Percentiles rank a stretch among this genome's conserved stretches.
Evolutionary conservation across 2,113 vertebrate genomes (phyloP).

Genomic region (Geococcyx californianus): DNA sequence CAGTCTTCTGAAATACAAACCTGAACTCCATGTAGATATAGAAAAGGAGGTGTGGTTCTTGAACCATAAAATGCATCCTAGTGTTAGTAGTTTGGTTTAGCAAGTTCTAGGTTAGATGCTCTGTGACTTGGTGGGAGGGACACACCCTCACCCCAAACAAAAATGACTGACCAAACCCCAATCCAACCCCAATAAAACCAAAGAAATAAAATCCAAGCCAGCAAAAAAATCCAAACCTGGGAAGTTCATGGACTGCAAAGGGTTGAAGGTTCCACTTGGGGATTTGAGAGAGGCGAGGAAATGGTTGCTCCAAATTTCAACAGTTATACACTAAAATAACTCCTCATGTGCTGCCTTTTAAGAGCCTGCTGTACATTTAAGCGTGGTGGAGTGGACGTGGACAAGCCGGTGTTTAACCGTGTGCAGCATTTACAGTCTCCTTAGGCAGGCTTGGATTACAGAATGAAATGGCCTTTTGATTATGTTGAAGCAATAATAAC

Average conservation of each 20-base stretch:
- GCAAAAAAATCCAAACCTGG: not conserved
- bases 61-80: not conserved
- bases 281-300: not conserved
- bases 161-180: not conserved
- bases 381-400: not conserved
- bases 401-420: not conserved
- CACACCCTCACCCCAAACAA: too few species aligned
- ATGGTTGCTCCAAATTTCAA: not conserved
- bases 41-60: not conserved
- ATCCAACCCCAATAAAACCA: not conserved
- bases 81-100: rapidly evolving
- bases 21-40: not conserved
- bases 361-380: not conserved
- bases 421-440: not conserved
- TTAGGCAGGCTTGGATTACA: not conserved
- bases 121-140: rapidly evolving
- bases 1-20: not conserved
- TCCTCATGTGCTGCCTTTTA: not conserved
- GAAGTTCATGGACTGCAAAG: not conserved
- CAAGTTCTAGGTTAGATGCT: not conserved
- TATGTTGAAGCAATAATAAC: not conserved
- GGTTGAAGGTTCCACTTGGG: not conserved
- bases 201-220: not conserved
- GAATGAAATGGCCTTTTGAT: not conserved
- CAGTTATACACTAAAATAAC: not conserved